Evolutionary conservation across 2,113 vertebrate species (phyloP), one percentile per base, ranked within the genome.

Genomic region (Hippolais icterina): DNA sequence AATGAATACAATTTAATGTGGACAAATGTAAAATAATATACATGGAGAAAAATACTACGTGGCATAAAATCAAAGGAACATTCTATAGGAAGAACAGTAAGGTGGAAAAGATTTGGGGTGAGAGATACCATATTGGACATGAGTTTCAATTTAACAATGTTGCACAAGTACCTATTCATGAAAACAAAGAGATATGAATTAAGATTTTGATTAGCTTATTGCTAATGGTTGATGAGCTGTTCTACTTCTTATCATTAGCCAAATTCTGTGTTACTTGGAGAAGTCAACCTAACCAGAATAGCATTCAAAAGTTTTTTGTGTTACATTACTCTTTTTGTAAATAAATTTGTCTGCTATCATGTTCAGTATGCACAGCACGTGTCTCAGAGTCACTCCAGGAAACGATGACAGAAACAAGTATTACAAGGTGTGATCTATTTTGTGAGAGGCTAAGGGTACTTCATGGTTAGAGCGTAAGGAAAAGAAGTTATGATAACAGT

Each of bases 1-100:
- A 97, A 97, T 70, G 44, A 95, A 78, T 91, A 60, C 70, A 10
- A 97, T 97, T 97, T 97, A 97, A 96, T 97, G 94, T 97, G 93
- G 84, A 93, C 96, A 97, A 96, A 96, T 96, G 79, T 90, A 86
- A 94, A 96, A 94, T 96, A 97, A 95, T 89, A 95, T 91, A 92
- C 47, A 19, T 91, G 87, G 89, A 83, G 65, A 81, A 94, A 97
- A 98, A 89, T 84, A 91, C 93, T 93, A 74, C 59, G 68, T 91
- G 90, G 90, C 93, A 90, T 84, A 92, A 96, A 95, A 96, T 94
- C 82, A 96, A 97, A 93, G 75, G 79, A 96, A 80, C 83, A 22
- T 83, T 93, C 87, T 94, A 86, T 64, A 95, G 90, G 95, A 93
- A 97, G 91, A 96, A 88, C 25, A 79, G 53, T 87, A 95, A 96